Evolutionary conservation across 2,113 vertebrate genomes (phyloP).

Genomic region (Myotis lucifugus): DNA sequence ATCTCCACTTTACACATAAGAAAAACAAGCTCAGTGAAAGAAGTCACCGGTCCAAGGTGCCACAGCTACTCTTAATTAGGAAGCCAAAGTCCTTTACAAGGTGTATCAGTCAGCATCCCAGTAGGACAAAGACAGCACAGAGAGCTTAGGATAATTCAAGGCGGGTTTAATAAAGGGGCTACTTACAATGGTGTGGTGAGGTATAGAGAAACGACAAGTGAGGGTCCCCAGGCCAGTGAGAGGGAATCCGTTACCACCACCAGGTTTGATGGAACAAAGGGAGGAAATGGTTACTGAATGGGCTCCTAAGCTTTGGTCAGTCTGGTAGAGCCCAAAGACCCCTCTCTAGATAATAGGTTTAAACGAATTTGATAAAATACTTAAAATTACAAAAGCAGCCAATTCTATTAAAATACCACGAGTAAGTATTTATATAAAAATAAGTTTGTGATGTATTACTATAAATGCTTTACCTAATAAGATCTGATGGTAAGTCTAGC

Average conservation of each 20-base stretch:
- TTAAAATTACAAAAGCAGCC: not conserved
- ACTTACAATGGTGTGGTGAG: not conserved
- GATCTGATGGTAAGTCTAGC: not conserved
- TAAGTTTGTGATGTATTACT: not conserved
- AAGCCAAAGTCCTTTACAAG: not conserved
- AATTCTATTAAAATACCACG: not conserved
- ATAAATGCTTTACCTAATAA: not conserved
- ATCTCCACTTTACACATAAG: not conserved
- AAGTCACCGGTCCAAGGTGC: not conserved
- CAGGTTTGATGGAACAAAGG: not conserved
- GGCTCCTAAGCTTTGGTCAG: not conserved
- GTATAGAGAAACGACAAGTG: rapidly evolving
- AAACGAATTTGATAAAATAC: not conserved
- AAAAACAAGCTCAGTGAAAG: not conserved
- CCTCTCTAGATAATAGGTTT: not conserved
- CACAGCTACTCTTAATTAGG: not conserved
- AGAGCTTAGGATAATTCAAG: not conserved
- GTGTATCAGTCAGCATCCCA: not conserved
- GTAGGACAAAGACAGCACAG: not conserved
- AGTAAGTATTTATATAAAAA: not conserved
- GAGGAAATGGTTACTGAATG: rapidly evolving
- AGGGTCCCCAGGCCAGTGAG: not conserved
- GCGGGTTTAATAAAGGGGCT: not conserved
- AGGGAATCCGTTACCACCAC: rapidly evolving
- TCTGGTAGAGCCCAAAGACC: not conserved